These are phyloP conservation scores for Colletes collaris DNA, from an alignment of 2,888 invertebrate genomes.

Conservation along the genomic window DNA sequence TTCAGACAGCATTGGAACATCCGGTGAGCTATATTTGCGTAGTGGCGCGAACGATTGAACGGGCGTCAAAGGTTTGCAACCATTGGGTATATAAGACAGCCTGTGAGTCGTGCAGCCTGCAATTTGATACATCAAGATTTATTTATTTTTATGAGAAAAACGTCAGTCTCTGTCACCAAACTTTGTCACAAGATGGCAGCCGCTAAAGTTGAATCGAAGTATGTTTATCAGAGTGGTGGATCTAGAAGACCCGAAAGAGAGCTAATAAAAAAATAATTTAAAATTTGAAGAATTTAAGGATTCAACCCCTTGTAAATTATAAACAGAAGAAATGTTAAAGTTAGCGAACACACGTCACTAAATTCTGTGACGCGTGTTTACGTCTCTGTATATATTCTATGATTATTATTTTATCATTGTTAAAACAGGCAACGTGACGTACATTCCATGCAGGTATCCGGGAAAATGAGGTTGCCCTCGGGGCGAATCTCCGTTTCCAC, in stretches of 20 bases:
- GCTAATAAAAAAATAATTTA: too few relatives aligned
- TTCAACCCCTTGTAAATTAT: too few relatives aligned
- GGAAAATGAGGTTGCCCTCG: conserved; percentile 66
- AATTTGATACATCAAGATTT: conserved; percentile 8
- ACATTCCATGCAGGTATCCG: conserved; percentile 71
- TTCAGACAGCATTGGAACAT: conserved; percentile 84
- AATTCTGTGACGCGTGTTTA: too few relatives aligned
- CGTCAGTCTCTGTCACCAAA: too few relatives aligned
- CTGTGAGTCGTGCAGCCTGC: conserved; percentile 87
- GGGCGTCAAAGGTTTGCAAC: conserved; percentile 82
- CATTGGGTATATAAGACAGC: conserved; percentile 85
- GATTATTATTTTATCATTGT: background rate
- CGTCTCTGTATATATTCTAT: background rate
- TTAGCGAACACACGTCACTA: too few relatives aligned
- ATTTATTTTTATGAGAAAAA: background rate
- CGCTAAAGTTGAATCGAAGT: too few relatives aligned
- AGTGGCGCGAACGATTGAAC: conserved; percentile 84
- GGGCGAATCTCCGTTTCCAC: conserved; percentile 48
- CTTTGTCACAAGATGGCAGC: too few relatives aligned
- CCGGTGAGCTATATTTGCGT: conserved; percentile 83
- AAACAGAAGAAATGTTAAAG: too few relatives aligned
- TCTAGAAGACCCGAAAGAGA: background rate
- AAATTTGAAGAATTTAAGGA: too few relatives aligned
- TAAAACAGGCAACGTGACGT: conserved; percentile 12
- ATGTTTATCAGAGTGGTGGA: too few relatives aligned